A percentile compares a stretch with the other conserved stretches of the same genome.
Evolutionary conservation across 2,113 vertebrate species (phyloP).

Genomic region (Proterorhinus semilunaris): DNA sequence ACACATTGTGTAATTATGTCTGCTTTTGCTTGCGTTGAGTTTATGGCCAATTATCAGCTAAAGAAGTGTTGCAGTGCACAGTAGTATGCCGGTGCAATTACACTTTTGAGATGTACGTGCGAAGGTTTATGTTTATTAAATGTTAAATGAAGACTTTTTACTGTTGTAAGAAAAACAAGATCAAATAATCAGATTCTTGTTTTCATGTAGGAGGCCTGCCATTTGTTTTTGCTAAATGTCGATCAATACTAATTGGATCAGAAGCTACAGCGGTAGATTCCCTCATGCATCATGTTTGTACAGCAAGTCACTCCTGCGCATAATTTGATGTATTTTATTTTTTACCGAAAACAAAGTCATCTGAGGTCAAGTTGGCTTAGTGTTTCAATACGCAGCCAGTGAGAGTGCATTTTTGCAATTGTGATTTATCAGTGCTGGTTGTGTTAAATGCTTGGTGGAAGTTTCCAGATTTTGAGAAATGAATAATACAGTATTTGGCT

Average conservation of each 20-base stretch:
- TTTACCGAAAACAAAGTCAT: not conserved
- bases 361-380: not conserved
- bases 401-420: not conserved
- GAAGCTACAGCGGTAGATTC: slow-evolving; percentile 15
- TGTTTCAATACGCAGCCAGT: not conserved
- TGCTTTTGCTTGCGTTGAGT: not conserved
- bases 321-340: not conserved
- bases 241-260: slow-evolving; percentile 49
- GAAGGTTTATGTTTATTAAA: not conserved
- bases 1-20: not conserved
- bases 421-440: not conserved
- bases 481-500: slow-evolving; percentile 8
- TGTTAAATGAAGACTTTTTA: not conserved
- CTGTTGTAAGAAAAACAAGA: not conserved
- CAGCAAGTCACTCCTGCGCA: slow-evolving; percentile 7
- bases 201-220: slow-evolving; percentile 8
- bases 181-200: not conserved
- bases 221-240: slow-evolving; percentile 26
- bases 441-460: not conserved
- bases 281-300: not conserved
- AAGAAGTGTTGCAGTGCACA: not conserved
- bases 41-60: slow-evolving; percentile 3
- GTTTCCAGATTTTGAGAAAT: not conserved
- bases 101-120: not conserved
- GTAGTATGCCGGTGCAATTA: not conserved